Evolutionary conservation across 2,113 vertebrate genomes (phyloP).

Genomic region (Symphodus melops): DNA sequence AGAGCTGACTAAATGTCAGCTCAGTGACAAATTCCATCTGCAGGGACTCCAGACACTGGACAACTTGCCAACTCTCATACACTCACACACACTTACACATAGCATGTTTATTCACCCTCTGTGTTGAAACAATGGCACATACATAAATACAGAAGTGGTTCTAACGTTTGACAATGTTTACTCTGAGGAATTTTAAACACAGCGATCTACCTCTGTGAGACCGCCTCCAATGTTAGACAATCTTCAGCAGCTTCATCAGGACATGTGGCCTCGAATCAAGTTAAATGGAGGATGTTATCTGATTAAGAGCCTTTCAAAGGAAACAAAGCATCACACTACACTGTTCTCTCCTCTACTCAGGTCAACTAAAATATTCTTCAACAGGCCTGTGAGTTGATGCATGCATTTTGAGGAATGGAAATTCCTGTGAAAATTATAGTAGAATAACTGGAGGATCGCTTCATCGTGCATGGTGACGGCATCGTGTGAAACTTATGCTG

Average conservation of each 20-base stretch:
- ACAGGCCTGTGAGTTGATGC: background rate
- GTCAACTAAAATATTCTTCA: constrained; percentile 22
- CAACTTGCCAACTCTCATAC: constrained; percentile 26
- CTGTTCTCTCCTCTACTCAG: constrained; percentile 8
- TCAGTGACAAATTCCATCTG: constrained; percentile 70
- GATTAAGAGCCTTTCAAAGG: constrained; percentile 46
- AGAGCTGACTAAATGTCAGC: constrained; percentile 55
- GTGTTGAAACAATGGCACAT: constrained; percentile 8
- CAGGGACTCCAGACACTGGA: constrained; percentile 22
- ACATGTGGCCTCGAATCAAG: constrained; percentile 4
- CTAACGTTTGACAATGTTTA: constrained; percentile 2
- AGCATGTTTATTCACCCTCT: background rate
- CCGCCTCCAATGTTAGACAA: background rate
- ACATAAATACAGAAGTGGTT: constrained; percentile 1
- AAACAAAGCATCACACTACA: constrained; percentile 12
- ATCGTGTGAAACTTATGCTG: too few relatives aligned
- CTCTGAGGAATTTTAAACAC: background rate
- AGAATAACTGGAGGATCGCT: background rate
- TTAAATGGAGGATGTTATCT: constrained; percentile 37
- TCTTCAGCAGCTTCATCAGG: background rate
- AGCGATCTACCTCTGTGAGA: background rate
- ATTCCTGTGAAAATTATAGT: background rate
- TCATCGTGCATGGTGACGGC: too few relatives aligned
- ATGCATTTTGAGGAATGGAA: too few relatives aligned
- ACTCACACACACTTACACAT: constrained; percentile 13